Evolutionary conservation across 2,888 invertebrate genomes (phyloP).

Genomic region (Spatulosminthurus flaviceps): DNA sequence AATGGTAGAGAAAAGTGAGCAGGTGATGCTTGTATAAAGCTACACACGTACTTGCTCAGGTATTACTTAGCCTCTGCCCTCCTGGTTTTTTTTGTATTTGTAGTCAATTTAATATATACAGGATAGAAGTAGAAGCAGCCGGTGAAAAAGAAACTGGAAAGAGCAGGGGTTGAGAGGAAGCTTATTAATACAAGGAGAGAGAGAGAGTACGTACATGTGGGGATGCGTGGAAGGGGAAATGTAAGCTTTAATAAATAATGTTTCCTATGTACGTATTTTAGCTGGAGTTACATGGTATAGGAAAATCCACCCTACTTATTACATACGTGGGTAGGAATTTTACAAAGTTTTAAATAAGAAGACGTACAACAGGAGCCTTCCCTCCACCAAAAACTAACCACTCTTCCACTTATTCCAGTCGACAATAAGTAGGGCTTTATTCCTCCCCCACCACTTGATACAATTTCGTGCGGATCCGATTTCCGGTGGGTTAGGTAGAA

Average conservation of each 20-base stretch:
- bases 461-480: conserved; percentile 60
- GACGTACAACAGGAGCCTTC: background rate
- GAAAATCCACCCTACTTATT: background rate
- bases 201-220: too few relatives aligned
- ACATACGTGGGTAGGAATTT: background rate
- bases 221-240: background rate
- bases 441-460: conserved; percentile 42
- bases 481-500: conserved; percentile 55
- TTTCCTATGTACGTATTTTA: background rate
- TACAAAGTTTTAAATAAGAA: background rate
- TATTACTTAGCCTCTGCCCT: conserved; percentile 7
- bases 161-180: background rate
- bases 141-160: background rate
- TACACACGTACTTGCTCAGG: too few relatives aligned
- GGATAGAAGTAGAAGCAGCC: background rate
- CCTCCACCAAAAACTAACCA: background rate
- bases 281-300: background rate
- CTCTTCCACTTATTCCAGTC: background rate
- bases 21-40: background rate
- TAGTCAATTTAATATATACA: too few relatives aligned
- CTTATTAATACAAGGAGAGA: too few relatives aligned
- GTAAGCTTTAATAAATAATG: background rate
- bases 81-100: background rate
- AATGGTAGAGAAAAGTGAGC: too few relatives aligned
- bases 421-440: conserved; percentile 25